Base-by-base conservation (phyloP, 2,113 vertebrate genomes). In the Hemibagrus wyckioides region DNA sequence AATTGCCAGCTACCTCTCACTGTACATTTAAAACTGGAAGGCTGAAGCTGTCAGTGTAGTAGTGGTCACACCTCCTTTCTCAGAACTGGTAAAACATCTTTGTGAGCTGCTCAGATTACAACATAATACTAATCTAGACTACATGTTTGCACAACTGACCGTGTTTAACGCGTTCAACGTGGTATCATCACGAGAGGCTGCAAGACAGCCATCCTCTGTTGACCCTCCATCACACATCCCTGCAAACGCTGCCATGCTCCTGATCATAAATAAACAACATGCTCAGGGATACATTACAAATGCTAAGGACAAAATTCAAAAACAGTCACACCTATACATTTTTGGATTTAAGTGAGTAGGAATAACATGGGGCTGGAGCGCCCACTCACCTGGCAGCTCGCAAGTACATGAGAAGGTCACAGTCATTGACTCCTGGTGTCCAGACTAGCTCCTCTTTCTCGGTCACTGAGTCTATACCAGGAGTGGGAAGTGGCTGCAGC, bases 201-300 rank as follows among this genome's bases (percentile, higher is more conserved):
- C 98, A 0, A 99, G 95, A 73, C 98, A 99, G 48, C 98, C 98
- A 1, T 99, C 98, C 91, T 99, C 98, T 0, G 98, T 99, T 85
- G 98, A 99, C 28, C 98, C 98, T 79, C 98, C 98, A 0, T 99
- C 98, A 89, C 98, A 99, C 98, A 99, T 99, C 19, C 98, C 98
- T 69, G 98, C 98, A 94, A 99, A 99, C 0, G 98, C 98, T 39
- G 98, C 98, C 98, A 99, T 99, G 94, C 98, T 99, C 97, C 98
- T 99, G 91, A 65, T 76, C 0, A 85, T 52, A 77, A 57, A 89
- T 65, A 80, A 65, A 41, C 41, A 65, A 52, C 23, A 83, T 21
- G 21, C 21, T 52, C 6, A 83, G n/a, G 9, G 36, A 63, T 54
- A 65, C 52, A 73, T 57, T 15, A 81, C 19, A 81, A 81, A 83